Conservation (phyloP, 2,113 vertebrate genomes). For the Aleadryas rufinucha region DNA sequence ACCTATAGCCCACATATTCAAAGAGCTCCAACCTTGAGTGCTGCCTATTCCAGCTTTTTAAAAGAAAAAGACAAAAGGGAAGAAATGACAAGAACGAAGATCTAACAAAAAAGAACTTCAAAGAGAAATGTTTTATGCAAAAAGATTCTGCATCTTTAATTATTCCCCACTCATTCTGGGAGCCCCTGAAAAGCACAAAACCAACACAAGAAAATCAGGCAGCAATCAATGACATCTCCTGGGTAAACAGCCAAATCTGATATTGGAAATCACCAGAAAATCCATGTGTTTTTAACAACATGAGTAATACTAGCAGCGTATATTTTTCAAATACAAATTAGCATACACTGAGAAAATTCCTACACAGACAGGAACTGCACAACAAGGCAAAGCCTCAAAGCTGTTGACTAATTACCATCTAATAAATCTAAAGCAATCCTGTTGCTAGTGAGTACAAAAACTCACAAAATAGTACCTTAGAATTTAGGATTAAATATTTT, state of each 20-base stretch:
- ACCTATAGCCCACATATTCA: not conserved
- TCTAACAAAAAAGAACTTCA: not conserved
- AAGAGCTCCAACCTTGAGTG: not conserved
- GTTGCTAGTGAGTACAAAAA: not conserved
- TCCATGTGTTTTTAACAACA: not conserved
- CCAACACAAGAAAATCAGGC: not conserved
- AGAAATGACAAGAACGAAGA: not conserved
- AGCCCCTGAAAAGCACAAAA: not conserved
- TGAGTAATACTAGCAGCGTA: accelerated
- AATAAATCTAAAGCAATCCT: not conserved
- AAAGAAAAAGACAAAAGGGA: not conserved
- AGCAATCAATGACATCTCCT: not conserved
- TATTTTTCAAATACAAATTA: not conserved
- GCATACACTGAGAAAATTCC: not conserved
- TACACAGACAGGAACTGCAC: not conserved
- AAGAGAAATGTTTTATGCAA: not conserved
- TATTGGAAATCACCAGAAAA: not conserved
- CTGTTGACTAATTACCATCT: not conserved
- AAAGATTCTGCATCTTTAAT: not conserved
- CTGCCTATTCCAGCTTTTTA: not conserved
- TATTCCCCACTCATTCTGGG: not conserved
- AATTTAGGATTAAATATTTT: not conserved
- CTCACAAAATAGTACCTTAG: not conserved
- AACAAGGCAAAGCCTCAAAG: not conserved
- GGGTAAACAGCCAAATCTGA: not conserved